Conservation (phyloP, 2,888 invertebrate genomes). For the Eupithecia inturbata region DNA sequence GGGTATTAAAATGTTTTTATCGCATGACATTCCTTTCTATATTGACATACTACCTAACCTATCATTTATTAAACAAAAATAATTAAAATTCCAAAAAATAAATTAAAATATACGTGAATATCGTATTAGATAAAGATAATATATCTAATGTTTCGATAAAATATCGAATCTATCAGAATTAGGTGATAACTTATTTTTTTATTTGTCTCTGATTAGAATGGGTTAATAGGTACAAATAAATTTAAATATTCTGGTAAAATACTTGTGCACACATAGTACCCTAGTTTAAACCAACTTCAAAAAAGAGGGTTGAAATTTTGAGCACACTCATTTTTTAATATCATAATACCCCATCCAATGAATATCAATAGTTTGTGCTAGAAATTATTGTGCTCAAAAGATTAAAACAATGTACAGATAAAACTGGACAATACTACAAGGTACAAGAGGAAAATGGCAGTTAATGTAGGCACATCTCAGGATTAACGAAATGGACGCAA, state of each 20-base stretch:
- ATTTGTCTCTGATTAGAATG: background rate
- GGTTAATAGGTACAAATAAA: background rate
- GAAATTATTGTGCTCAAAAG: slow-evolving; percentile 33
- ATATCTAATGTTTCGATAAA: background rate
- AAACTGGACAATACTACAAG: background rate
- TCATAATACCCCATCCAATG: slow-evolving; percentile 12
- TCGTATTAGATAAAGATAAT: background rate
- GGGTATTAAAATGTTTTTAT: background rate
- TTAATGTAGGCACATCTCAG: slow-evolving; percentile 42
- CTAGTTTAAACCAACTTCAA: background rate
- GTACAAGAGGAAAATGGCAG: slow-evolving; percentile 40
- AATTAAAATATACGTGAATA: background rate
- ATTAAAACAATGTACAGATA: slow-evolving; percentile 23
- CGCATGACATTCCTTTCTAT: background rate
- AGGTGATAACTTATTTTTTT: background rate
- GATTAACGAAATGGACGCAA: slow-evolving; percentile 21
- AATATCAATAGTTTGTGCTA: slow-evolving; percentile 33
- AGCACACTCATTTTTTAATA: background rate
- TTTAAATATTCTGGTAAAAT: background rate
- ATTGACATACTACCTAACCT: background rate
- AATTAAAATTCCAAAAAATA: background rate
- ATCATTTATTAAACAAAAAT: background rate
- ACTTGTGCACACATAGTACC: background rate
- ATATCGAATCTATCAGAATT: background rate
- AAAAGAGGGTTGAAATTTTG: background rate